A percentile compares a stretch with the other conserved stretches of the same genome.
Conservation (phyloP, 2,113 vertebrate species). For the Uropsilus gracilis region DNA sequence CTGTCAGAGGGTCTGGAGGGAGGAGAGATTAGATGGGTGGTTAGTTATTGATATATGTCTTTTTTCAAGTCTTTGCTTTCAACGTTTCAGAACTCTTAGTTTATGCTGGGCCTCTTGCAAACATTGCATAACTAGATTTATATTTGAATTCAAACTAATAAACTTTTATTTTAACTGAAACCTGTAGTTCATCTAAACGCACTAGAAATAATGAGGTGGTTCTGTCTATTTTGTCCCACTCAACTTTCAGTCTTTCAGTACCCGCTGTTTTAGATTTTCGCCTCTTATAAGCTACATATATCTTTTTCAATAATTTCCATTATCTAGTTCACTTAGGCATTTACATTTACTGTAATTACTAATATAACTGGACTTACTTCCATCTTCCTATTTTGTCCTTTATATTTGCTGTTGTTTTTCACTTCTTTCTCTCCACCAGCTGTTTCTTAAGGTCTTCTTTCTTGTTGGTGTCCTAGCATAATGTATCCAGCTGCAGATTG, state of each 20-base stretch:
- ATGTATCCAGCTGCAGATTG: neutral
- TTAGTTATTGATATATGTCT: neutral
- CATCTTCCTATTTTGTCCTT: neutral
- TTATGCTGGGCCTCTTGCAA: neutral
- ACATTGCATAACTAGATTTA: neutral
- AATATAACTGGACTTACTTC: too few species aligned
- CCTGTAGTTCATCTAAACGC: neutral
- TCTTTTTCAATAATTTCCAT: too few species aligned
- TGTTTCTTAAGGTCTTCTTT: neutral
- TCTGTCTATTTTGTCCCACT: slow-evolving; percentile 3
- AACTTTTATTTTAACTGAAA: neutral
- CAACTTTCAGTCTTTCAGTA: neutral
- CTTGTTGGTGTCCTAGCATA: neutral
- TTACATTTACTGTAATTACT: too few species aligned
- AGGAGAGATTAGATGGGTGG: too few species aligned
- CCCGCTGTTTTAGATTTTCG: neutral
- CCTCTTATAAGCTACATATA: too few species aligned
- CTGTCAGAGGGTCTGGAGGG: neutral
- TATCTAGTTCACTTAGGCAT: too few species aligned
- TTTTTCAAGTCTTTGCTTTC: neutral
- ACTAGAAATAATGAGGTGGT: neutral
- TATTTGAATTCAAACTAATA: neutral
- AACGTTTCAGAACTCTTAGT: neutral
- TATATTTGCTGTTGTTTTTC: neutral
- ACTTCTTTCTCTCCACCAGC: neutral